Evolutionary conservation across 2,113 vertebrate species (phyloP).

Genomic region (Lampris incognitus): DNA sequence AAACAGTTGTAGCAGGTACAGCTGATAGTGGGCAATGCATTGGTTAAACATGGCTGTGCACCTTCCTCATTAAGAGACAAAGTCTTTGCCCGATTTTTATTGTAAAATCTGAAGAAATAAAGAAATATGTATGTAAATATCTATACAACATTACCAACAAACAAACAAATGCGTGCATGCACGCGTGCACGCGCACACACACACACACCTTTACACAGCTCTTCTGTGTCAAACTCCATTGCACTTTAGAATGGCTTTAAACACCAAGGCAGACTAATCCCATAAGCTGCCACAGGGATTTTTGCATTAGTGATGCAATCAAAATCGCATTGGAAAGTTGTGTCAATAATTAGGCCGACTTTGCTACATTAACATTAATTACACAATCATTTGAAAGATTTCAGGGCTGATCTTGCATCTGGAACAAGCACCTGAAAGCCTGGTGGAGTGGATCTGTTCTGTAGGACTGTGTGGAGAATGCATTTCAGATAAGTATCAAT

Average conservation of each 20-base stretch:
- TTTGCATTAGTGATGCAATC: constrained; percentile 73
- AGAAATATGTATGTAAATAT: neutral
- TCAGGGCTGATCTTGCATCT: constrained; percentile 66
- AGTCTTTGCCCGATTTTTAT: constrained; percentile 32
- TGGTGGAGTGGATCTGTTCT: constrained; percentile 38
- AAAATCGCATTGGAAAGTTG: constrained; percentile 71
- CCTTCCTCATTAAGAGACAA: constrained; percentile 33
- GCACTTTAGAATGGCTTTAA: constrained; percentile 71
- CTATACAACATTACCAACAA: constrained; percentile 5
- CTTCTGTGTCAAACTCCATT: constrained; percentile 46
- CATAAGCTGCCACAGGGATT: constrained; percentile 74
- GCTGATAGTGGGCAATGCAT: constrained; percentile 10
- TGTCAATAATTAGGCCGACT: constrained; percentile 76
- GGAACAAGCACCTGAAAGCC: constrained; percentile 49
- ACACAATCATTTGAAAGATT: constrained; percentile 59
- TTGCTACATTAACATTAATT: constrained; percentile 75
- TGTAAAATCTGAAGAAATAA: constrained; percentile 40
- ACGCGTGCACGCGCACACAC: constrained; percentile 22
- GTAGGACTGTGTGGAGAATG: constrained; percentile 48
- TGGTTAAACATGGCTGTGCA: constrained; percentile 15
- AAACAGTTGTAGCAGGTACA: constrained; percentile 1
- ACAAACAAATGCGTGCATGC: neutral
- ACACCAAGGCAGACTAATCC: constrained; percentile 72
- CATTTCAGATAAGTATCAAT: constrained; percentile 56
- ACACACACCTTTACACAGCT: constrained; percentile 16